Evolutionary conservation across 2,113 vertebrate genomes (phyloP), one percentile per base, ranked within the genome.

Genomic region (Propithecus coquereli): DNA sequence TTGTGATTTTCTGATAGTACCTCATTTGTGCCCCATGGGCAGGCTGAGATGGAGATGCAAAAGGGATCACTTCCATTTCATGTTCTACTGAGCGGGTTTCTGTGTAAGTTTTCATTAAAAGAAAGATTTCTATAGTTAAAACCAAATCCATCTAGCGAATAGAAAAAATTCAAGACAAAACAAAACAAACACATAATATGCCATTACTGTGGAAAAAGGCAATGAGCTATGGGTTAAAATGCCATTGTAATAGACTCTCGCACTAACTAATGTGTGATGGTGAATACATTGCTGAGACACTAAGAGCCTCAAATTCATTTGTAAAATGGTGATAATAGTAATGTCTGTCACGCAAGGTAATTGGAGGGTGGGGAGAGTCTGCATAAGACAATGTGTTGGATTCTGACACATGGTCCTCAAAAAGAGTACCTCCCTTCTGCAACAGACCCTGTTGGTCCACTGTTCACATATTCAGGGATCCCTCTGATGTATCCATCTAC

Each of bases 151-250:
- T 32, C 2, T 22, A 43, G 11, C 68, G 76, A 76, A 81, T 76
- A 87, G 74, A 2, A 66, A 94, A 83, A 80, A 65, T 47, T 84
- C 40, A 89, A 91, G 81, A 20, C 25, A 50, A 90, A 96, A n/a
- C 34, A 57, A 59, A 47, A n/a, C 52, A 27, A 65, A n/a, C 18
- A 79, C 25, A 1, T 40, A 40, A 25, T 43, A 57, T 76, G 86
- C 40, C 50, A 59, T 94, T n/a, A 57, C 43, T 57, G 5, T 52
- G 47, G 88, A 74, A 73, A 91, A 86, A 90, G 66, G 25, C 40
- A 77, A 18, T 7, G 57, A 83, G 16, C 17, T 92, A 8, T 25
- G 8, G 34, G 20, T 73, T 94, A 32, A 52, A 84, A 37, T 50
- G 77, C 68, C 12, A 17, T 18, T 52, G 34, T 76, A 59, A 57